Evolutionary conservation across 2,797 vertebrate genomes (phyloP).

Genomic region (Urocyon cinereoargenteus): DNA sequence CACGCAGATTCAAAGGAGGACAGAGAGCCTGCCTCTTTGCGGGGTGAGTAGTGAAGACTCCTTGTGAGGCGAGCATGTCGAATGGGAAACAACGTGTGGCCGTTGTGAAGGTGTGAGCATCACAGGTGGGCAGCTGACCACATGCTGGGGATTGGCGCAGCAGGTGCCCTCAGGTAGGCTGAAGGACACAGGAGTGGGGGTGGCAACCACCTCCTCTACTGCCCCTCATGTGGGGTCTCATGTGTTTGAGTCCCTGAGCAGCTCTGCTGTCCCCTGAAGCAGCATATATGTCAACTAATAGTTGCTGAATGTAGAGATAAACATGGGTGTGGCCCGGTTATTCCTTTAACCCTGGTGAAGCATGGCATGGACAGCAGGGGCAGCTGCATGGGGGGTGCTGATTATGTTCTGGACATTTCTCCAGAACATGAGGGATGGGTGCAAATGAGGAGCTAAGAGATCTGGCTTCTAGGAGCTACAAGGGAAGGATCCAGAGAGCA

Average conservation of each 20-base stretch:
- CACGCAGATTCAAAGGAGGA: neutral
- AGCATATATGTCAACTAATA: no score
- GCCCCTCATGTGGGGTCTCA: neutral
- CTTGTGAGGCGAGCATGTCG: neutral
- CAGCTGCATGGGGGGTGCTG: neutral
- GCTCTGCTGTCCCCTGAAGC: neutral
- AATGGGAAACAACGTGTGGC: neutral
- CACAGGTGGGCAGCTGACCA: neutral
- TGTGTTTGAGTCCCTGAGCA: neutral
- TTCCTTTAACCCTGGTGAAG: neutral
- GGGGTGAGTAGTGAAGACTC: neutral
- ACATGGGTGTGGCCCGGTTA: neutral
- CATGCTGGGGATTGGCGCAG: neutral
- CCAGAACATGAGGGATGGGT: neutral
- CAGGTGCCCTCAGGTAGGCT: neutral
- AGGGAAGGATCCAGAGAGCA: neutral
- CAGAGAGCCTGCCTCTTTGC: neutral
- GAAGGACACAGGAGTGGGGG: no score
- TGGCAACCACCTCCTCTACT: neutral
- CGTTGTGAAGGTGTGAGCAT: neutral
- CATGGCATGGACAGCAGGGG: neutral
- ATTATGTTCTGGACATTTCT: neutral
- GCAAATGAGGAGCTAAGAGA: neutral
- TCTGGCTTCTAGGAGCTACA: rapidly evolving
- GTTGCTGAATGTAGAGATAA: neutral